Base-by-base conservation (phyloP, 2,888 invertebrate genomes). In the Hanleya hanleyi region DNA sequence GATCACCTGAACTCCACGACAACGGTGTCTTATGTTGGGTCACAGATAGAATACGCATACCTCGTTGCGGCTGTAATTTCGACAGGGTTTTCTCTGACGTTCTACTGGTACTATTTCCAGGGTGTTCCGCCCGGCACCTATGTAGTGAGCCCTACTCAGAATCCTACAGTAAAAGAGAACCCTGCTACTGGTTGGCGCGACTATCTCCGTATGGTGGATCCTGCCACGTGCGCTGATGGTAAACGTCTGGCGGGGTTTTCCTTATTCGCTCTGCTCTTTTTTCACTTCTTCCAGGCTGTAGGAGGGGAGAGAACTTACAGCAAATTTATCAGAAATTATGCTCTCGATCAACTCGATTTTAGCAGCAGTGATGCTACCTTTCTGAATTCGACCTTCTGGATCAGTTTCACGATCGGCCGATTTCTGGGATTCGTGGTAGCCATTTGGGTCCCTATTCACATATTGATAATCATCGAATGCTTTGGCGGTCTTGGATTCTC, bases 311-410 rank as follows among this genome's bases (percentile, higher is more conserved):
- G 84, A 18, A 78, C 83, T 9, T 77, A 77, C 32, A 80, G 82
- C 1, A 84, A 83, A 67, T 86, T 85, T 67, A 78, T 86, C 9
- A 78, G 83, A 29, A 80, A 82, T 22, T 84, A 70, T 69, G 78
- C 84, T n/a, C 81, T 81, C 15, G 84, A 85, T 61, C 76, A 79
- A n/a, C 71, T 78, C 37, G 71, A 77, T 1, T 78, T 86, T 47
- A 75, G 73, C 26, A 81, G 77, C 5, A 78, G 74, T 26, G 76
- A 77, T 0, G 84, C 83, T 0, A 77, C 84, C 4, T 75, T 74
- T 29, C 71, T 86, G 32, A 82, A 84, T 69, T 81, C 84, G 15
- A 73, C 74, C 1, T 86, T 81, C 67, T 85, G 85, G 84, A 78
- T 81, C 7, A 78, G 83, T 68, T 84, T 83, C 74, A 78, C 83